Evolutionary conservation across 2,113 vertebrate species (phyloP).

Genomic region (Ancistrus triradiatus): DNA sequence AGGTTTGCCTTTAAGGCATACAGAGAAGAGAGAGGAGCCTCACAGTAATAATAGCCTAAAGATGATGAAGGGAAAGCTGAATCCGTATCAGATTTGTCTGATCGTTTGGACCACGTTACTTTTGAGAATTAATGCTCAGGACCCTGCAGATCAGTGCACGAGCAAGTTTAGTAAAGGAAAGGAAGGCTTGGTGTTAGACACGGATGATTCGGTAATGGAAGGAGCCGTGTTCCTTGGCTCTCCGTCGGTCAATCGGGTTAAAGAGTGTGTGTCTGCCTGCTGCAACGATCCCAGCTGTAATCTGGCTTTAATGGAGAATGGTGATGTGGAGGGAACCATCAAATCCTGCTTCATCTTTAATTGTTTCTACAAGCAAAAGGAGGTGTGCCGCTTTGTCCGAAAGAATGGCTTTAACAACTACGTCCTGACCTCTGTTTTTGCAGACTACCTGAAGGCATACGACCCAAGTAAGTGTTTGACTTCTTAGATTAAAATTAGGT

Average conservation of each 20-base stretch:
- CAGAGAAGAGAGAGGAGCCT: neutral
- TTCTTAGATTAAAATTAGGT: too few species aligned
- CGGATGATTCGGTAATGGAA: constrained; percentile 77
- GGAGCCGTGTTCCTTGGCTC: constrained; percentile 82
- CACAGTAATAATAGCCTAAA: constrained; percentile 2
- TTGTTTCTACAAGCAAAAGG: constrained; percentile 83
- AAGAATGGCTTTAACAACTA: constrained; percentile 80
- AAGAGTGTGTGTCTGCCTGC: constrained; percentile 81
- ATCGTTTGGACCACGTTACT: constrained; percentile 24
- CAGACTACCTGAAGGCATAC: constrained; percentile 55
- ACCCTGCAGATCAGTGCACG: constrained; percentile 61
- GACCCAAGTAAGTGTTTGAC: constrained; percentile 43
- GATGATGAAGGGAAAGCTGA: too few species aligned
- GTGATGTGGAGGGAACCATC: constrained; percentile 44
- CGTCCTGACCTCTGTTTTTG: constrained; percentile 64
- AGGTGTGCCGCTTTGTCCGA: constrained; percentile 81
- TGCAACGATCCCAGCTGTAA: constrained; percentile 77
- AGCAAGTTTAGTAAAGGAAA: constrained; percentile 65
- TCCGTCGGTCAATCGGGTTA: constrained; percentile 55
- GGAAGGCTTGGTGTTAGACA: constrained; percentile 79
- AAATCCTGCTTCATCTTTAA: constrained; percentile 82
- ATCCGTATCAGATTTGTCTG: neutral
- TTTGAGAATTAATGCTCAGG: constrained; percentile 36
- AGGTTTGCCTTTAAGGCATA: neutral
- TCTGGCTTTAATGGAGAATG: constrained; percentile 79